These are phyloP conservation scores for Drosophila leontia DNA, from an alignment of 1,140 invertebrate genomes.

Conservation along the genomic window DNA sequence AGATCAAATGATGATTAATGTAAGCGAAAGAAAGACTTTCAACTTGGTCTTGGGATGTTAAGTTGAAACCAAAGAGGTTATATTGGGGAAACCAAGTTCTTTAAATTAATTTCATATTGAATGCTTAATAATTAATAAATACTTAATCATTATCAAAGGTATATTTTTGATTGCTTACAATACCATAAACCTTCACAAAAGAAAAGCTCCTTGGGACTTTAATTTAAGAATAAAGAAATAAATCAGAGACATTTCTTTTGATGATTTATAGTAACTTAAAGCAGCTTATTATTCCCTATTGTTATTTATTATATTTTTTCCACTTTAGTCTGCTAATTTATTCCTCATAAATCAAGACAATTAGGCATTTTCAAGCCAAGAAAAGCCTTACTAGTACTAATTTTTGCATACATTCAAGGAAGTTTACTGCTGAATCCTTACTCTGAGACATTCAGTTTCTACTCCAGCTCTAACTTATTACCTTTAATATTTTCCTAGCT, in stretches of 20 bases:
- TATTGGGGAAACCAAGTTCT: too few relatives aligned
- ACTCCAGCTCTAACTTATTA: background rate
- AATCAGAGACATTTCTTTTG: background rate
- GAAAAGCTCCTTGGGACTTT: too few relatives aligned
- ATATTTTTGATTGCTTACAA: background rate
- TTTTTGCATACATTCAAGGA: background rate
- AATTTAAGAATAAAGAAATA: background rate
- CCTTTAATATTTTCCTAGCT: background rate
- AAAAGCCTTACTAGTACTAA: background rate
- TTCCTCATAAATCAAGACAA: background rate
- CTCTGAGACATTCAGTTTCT: background rate
- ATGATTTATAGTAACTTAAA: background rate
- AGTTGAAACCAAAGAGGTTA: background rate
- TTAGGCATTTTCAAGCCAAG: background rate
- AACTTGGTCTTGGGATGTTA: background rate
- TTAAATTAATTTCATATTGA: background rate
- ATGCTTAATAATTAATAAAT: background rate
- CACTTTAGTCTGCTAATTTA: background rate
- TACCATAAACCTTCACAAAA: background rate
- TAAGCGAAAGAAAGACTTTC: background rate
- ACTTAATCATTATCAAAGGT: too few relatives aligned
- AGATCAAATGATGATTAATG: conserved; percentile 20
- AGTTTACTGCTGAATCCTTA: background rate
- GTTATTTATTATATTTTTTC: background rate
- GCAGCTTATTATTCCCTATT: background rate